Conservation (phyloP, 2,113 vertebrate genomes). For the Ceyx margarethae region DNA sequence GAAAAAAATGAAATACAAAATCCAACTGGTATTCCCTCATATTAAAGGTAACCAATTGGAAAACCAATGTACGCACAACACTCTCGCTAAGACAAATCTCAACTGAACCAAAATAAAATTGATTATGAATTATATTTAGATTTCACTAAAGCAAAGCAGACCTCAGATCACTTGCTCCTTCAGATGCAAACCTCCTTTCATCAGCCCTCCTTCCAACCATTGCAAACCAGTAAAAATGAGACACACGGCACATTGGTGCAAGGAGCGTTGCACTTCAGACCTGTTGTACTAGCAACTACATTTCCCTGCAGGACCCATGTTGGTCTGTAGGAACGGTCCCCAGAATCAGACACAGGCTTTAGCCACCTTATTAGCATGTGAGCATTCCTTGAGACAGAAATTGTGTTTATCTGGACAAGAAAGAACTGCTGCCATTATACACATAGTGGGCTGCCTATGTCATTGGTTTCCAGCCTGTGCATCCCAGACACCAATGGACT, state of each 20-base stretch:
- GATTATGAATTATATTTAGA: background rate
- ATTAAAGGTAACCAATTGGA: background rate
- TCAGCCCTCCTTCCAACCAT: background rate
- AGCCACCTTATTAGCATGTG: background rate
- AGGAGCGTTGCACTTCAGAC: background rate
- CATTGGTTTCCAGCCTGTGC: background rate
- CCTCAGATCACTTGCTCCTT: background rate
- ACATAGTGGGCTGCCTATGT: background rate
- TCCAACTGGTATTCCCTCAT: background rate
- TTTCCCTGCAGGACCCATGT: background rate
- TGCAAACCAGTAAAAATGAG: background rate
- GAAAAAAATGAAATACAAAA: background rate
- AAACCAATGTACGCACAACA: background rate
- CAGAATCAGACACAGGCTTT: background rate
- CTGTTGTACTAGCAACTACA: background rate
- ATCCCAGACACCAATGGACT: background rate
- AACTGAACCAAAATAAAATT: background rate
- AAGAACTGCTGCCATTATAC: background rate
- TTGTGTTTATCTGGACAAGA: background rate
- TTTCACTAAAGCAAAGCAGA: background rate
- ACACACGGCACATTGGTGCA: fast-evolving
- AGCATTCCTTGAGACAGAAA: background rate
- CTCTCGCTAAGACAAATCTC: background rate
- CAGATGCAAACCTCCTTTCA: background rate
- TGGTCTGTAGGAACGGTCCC: background rate